Percentiles rank a stretch among this genome's conserved stretches.
Evolutionary conservation across 2,888 invertebrate species (phyloP).

Genomic region (Drosophila tanythrix): DNA sequence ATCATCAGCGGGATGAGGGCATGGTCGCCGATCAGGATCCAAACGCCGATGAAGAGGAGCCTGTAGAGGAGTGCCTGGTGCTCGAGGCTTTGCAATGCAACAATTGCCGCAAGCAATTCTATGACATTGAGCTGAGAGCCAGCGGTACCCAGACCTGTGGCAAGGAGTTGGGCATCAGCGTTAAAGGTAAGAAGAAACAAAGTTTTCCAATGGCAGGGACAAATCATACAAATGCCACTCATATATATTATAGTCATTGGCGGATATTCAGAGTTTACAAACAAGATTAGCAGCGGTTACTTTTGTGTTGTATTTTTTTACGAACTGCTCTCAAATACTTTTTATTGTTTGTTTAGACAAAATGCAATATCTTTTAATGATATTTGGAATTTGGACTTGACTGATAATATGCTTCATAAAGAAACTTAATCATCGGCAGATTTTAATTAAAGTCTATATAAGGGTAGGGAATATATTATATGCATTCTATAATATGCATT

Average conservation of each 20-base stretch:
- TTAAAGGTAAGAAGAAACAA: conserved; percentile 67
- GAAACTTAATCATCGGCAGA: neutral
- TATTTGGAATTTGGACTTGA: neutral
- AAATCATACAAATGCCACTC: neutral
- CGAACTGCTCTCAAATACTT: neutral
- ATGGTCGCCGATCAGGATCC: conserved; percentile 64
- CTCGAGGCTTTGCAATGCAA: conserved; percentile 84
- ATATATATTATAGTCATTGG: neutral
- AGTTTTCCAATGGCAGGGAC: neutral
- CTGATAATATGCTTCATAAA: neutral
- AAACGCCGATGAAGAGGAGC: conserved; percentile 52
- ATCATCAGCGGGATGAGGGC: conserved; percentile 72
- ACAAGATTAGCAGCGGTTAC: neutral
- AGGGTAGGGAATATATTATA: neutral
- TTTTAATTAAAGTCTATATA: no score
- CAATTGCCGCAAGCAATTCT: conserved; percentile 84
- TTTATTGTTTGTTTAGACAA: neutral
- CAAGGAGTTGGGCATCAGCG: conserved; percentile 69
- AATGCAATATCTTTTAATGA: neutral
- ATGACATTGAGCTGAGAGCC: conserved; percentile 82
- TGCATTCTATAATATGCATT: neutral
- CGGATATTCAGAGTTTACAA: neutral
- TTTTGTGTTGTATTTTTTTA: neutral
- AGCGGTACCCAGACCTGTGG: conserved; percentile 79
- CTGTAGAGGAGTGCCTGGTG: conserved; percentile 74